Evolutionary conservation across 2,888 invertebrate species (phyloP), one percentile per base, ranked within the genome.

Genomic region (Bellardia pandia): DNA sequence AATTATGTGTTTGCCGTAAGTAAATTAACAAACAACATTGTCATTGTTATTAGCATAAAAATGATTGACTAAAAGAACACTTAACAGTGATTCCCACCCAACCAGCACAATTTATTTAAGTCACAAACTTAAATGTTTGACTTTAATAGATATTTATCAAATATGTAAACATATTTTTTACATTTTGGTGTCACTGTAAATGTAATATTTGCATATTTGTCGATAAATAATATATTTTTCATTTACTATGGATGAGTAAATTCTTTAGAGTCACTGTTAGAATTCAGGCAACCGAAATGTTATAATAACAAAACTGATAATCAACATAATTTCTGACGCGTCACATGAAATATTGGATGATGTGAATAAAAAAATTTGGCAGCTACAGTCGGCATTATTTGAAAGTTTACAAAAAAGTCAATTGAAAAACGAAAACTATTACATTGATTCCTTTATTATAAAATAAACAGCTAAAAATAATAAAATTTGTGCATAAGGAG

Each of bases 11-110:
- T 51, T 84, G 80, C 76, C 78, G 5, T 71, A 58, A 74, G 68
- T 74, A 48, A 82, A 75, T 76, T 45, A 77, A 69, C 51, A 83
- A 74, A 77, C 78, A 76, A 58, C 48, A 76, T 45, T 45, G 69
- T 40, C 58, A 79, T 83, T 69, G 48, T 45, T 40, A 69, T 64
- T 81, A 42, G 14, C 23, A 79, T 79, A 62, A 75, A 33, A 74
- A 75, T 37, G 40, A 85, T 69, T 66, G 60, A 53, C 58, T 56
- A 14, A n/a, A 74, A 81, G 45, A 56, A 64, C 11, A 40, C 37
- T 56, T 56, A 30, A 30, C n/a, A 16, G 56, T 4, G 53, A 30
- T n/a, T 51, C 40, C 14, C 16, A 16, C 8, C 13, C 9, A 45
- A 40, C 37, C 4, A 14, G 16, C 13, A 33, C 2, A 60, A 75